phyloP scores from a whole-genome alignment of 2,888 invertebrate genomes.

The Agrotis exclamationis region DNA sequence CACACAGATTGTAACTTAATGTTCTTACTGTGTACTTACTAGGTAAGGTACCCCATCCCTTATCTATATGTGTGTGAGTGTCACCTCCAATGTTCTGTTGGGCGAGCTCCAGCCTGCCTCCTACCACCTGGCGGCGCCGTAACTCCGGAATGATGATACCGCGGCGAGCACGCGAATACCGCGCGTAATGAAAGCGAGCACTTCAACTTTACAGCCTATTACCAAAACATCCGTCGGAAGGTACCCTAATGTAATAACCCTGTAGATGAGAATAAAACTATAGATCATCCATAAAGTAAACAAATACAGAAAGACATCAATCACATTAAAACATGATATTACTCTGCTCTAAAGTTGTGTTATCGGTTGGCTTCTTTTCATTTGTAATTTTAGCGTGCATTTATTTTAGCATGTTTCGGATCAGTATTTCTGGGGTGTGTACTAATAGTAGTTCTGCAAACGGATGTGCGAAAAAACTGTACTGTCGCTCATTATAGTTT shows the following conservation, averaged over 20 bases:
- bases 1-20: background rate
- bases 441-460: no score
- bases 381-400: background rate
- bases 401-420: background rate
- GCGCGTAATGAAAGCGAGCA: slow-evolving; percentile 53
- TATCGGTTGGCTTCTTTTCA: background rate
- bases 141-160: slow-evolving; percentile 49
- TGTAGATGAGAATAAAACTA: slow-evolving; percentile 44
- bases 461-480: no score
- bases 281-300: background rate
- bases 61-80: background rate
- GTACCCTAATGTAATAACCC: slow-evolving; percentile 32
- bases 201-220: slow-evolving; percentile 63
- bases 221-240: slow-evolving; percentile 37
- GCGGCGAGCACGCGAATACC: slow-evolving; percentile 30
- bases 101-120: background rate
- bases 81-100: slow-evolving; percentile 18
- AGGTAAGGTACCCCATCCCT: background rate
- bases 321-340: background rate
- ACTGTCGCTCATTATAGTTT: no score
- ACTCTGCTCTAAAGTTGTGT: background rate
- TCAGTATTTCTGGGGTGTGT: background rate
- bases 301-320: background rate
- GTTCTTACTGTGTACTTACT: background rate
- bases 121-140: slow-evolving; percentile 31